Evolutionary conservation across 2,797 vertebrate species (phyloP), one percentile per base, ranked within the genome.

Genomic region (Huso huso): DNA sequence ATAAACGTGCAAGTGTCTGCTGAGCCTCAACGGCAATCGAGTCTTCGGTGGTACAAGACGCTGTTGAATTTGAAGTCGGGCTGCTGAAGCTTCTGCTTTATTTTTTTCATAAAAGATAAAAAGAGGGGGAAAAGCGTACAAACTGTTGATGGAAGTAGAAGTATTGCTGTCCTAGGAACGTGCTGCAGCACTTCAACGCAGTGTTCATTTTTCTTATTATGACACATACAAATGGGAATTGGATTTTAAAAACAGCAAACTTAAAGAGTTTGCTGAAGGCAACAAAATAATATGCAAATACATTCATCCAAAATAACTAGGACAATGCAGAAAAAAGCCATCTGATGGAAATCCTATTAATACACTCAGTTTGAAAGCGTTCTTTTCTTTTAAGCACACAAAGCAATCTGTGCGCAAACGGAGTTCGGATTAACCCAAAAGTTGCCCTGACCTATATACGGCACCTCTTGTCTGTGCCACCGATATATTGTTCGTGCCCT

Each of bases 181-280:
- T 11, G 8, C 9, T 49, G 48, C 8, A 10, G n/a, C 37, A n/a
- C 8, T 58, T 58, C 4, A 49, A 63, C 12, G 13, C 79, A 75
- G 79, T 81, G 83, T 73, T 73, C 72, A 78, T 77, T 78, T 77
- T 72, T 75, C 77, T 77, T 81, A 77, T 83, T 84, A 77, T 82
- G 82, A 76, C 62, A 67, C 49, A 68, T 59, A 85, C 82, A 84
- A 80, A 81, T 72, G 71, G 74, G 77, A 81, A 78, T 37, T 73
- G 78, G 84, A 84, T 81, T 80, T 37, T 83, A 77, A 84, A 80
- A 86, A 37, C 37, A 37, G 82, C 79, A 82, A 78, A 81, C 81
- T 84, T 80, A 65, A 58, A 83, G 81, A 86, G 80, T 81, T 83
- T 75, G 81, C 84, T 87, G 78, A 85, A 83, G 85, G 85, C 85